These are phyloP conservation scores for Litoditis marina DNA, from an alignment of 2,888 invertebrate genomes.

Conservation along the genomic window DNA sequence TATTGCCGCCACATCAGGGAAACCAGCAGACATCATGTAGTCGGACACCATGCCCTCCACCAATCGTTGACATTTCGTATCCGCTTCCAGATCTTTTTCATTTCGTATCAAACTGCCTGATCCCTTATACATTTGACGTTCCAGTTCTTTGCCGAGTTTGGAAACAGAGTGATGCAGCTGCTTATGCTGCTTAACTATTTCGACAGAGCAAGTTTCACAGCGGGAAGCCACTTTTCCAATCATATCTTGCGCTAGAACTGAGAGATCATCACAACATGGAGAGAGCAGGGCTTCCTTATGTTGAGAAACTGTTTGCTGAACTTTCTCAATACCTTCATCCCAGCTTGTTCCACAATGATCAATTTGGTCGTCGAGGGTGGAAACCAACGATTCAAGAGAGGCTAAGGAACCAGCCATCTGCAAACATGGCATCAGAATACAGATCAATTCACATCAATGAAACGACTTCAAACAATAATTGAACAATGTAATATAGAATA, in stretches of 20 bases:
- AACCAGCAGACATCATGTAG: constrained; percentile 29
- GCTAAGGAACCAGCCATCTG: too few relatives aligned
- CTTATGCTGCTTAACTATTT: constrained; percentile 67
- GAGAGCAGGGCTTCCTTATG: not conserved
- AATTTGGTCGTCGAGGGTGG: not conserved
- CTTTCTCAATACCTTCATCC: constrained; percentile 7
- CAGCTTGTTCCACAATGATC: constrained; percentile 5
- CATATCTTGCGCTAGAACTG: constrained; percentile 6
- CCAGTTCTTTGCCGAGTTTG: constrained; percentile 92
- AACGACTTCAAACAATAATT: too few relatives aligned
- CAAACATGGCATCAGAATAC: too few relatives aligned
- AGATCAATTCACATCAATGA: too few relatives aligned
- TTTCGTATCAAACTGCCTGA: constrained; percentile 30
- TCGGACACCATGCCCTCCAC: constrained; percentile 22
- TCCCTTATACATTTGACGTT: constrained; percentile 63
- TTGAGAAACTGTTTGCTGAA: not conserved
- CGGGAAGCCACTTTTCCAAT: not conserved
- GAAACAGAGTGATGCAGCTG: constrained; percentile 77
- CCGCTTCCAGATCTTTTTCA: constrained; percentile 42
- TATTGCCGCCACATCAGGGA: constrained; percentile 31
- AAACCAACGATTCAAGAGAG: too few relatives aligned
- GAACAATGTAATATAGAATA: too few relatives aligned
- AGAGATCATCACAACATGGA: not conserved
- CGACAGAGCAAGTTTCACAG: constrained; percentile 11
- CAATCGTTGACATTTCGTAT: constrained; percentile 10